These are phyloP conservation scores for Apocrypta bakeri DNA, from an alignment of 1,140 invertebrate genomes.

Conservation along the genomic window DNA sequence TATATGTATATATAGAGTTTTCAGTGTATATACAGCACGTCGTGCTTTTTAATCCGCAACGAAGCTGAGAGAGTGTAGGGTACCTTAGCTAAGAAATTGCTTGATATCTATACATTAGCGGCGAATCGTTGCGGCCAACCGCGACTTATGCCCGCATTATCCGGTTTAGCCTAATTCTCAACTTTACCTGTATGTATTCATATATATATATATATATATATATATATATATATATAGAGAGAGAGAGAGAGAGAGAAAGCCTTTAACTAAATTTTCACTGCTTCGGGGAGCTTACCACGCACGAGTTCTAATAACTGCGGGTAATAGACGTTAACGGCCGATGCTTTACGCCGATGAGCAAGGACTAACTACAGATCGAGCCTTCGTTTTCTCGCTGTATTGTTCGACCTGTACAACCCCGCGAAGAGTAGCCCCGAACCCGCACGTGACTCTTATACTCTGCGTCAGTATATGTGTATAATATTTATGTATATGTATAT, in stretches of 20 bases:
- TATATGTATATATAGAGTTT: no score
- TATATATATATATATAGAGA: no score
- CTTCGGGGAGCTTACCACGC: not conserved
- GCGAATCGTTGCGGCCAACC: not conserved
- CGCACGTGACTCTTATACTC: not conserved
- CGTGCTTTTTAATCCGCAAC: no score
- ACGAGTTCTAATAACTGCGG: not conserved
- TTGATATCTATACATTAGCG: not conserved
- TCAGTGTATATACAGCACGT: no score
- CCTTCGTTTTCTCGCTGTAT: not conserved
- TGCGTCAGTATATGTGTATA: not conserved
- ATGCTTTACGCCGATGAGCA: not conserved
- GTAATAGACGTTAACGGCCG: slow-evolving; percentile 2
- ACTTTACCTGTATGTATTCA: not conserved
- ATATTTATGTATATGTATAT: no score
- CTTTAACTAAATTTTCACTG: slow-evolving; percentile 20
- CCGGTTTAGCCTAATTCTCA: not conserved
- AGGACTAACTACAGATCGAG: slow-evolving; percentile 6
- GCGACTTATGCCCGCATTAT: not conserved
- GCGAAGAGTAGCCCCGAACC: not conserved
- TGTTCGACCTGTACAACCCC: no score
- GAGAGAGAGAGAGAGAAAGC: no score
- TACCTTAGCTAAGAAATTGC: no score
- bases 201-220: no score
- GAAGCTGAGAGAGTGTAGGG: no score